phyloP scores from a whole-genome alignment of 2,113 vertebrate species.

The Cyrtonyx montezumae region DNA sequence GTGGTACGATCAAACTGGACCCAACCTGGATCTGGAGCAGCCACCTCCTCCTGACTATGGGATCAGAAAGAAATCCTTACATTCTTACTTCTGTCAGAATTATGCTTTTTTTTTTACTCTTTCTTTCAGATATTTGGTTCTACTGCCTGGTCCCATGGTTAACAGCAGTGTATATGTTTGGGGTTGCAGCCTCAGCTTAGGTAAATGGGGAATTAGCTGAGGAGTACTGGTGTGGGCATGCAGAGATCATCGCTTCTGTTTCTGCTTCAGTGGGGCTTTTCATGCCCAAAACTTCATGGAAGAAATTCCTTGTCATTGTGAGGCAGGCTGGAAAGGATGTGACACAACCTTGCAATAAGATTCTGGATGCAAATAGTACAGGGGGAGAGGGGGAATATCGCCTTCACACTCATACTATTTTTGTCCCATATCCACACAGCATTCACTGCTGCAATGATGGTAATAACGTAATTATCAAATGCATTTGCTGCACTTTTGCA shows the following conservation, averaged over 20 bases:
- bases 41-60: background rate
- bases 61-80: background rate
- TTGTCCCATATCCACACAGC: background rate
- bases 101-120: background rate
- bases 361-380: background rate
- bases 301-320: background rate
- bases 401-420: rapidly evolving
- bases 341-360: rapidly evolving
- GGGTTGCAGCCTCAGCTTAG: background rate
- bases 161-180: rapidly evolving
- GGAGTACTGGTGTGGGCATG: background rate
- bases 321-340: background rate
- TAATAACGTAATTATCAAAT: background rate
- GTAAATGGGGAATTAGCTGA: background rate
- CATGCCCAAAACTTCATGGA: background rate
- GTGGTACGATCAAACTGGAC: rapidly evolving
- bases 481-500: background rate
- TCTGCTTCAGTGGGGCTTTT: background rate
- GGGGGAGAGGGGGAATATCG: background rate
- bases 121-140: background rate
- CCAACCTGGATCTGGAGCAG: background rate
- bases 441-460: background rate
- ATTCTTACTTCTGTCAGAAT: background rate
- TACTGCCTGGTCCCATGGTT: background rate
- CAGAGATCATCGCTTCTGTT: background rate